Conservation (phyloP, 2,888 invertebrate species). For the Pollenia angustigena region DNA sequence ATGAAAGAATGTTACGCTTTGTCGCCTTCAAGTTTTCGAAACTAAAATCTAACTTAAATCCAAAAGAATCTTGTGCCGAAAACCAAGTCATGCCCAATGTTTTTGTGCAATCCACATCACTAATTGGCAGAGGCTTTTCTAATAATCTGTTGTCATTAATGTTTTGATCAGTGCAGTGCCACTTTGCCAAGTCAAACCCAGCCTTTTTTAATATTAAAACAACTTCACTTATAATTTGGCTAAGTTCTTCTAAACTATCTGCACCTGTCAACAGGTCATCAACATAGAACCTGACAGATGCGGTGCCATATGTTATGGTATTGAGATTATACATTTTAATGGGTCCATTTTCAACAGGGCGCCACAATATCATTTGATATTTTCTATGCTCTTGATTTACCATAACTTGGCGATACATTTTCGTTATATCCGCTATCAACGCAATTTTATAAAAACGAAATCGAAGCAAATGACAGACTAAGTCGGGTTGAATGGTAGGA, state of each 20-base stretch:
- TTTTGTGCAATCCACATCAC: constrained; percentile 9
- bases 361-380: constrained; percentile 42
- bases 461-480: neutral
- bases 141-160: neutral
- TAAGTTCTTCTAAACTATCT: constrained; percentile 17
- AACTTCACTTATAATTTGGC: constrained; percentile 3
- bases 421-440: no score
- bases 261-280: constrained; percentile 73
- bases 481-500: no score
- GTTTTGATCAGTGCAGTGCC: constrained; percentile 27
- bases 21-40: constrained; percentile 13
- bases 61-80: constrained; percentile 41
- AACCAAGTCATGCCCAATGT: constrained; percentile 55
- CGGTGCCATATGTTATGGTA: no score
- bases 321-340: no score
- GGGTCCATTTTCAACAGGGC: no score
- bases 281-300: constrained; percentile 73
- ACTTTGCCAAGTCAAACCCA: constrained; percentile 40
- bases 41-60: neutral
- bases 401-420: constrained; percentile 60
- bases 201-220: neutral
- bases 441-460: constrained; percentile 20
- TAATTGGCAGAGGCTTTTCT: neutral
- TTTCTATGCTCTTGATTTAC: constrained; percentile 42
- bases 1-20: constrained; percentile 45